phyloP scores from a whole-genome alignment of 2,888 invertebrate species.

The Cantharis flavilabris region DNA sequence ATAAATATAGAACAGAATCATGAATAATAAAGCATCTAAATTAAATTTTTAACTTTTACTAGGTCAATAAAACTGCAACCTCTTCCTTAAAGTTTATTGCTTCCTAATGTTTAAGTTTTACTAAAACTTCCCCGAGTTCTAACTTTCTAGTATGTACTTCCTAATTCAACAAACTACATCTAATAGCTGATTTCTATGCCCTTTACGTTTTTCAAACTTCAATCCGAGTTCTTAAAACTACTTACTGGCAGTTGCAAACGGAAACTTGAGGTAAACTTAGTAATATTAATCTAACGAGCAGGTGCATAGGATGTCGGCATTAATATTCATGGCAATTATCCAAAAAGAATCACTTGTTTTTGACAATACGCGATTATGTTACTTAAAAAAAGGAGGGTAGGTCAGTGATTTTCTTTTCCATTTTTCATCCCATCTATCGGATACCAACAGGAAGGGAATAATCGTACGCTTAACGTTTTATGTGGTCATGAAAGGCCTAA shows the following conservation, averaged over 20 bases:
- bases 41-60: background rate
- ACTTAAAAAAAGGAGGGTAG: background rate
- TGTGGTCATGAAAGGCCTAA: conserved; percentile 3
- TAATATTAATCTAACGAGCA: background rate
- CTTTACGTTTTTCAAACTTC: background rate
- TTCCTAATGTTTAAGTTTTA: background rate
- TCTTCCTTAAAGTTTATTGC: background rate
- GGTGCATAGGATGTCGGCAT: background rate
- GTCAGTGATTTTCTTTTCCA: background rate
- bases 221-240: background rate
- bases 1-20: background rate
- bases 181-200: background rate
- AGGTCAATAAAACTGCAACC: background rate
- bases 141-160: background rate
- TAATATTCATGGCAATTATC: background rate
- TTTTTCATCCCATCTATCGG: background rate
- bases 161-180: background rate
- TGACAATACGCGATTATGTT: background rate
- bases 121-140: background rate
- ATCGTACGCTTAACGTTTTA: background rate
- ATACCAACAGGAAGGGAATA: background rate
- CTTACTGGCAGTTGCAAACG: background rate
- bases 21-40: background rate
- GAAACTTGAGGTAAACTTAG: background rate
- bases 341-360: background rate